Evolutionary conservation across 2,797 vertebrate species (phyloP), one percentile per base, ranked within the genome.

Genomic region (Cryptoblepharus egeriae): DNA sequence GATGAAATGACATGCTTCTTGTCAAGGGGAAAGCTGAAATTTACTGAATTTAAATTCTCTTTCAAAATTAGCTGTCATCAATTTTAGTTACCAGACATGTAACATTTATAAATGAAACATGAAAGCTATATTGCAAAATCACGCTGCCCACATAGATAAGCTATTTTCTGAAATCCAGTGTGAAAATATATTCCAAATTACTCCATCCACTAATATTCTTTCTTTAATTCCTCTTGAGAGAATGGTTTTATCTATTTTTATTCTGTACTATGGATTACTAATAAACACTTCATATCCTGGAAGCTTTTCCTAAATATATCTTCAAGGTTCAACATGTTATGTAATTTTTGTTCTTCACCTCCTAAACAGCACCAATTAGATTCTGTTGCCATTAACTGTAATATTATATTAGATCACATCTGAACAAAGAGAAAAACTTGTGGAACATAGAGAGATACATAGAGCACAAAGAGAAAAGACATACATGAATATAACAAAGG

Each of bases 261-360:
- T 55, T 28, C 3, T 0, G 0, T 12, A 39, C 39, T 35, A 30
- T 45, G 20, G 87, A 89, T 87, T 88, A 64, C 69, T 88, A 91
- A 90, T 84, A 92, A 90, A 90, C 55, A 75, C 90, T 86, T 81
- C 84, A 88, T 90, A 91, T 69, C 28, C 55, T 63, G 10, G 89
- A 92, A 93, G 89, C 86, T 70, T 60, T 91, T 92, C 90, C 90
- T 90, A 92, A 93, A 92, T 91, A 90, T 91, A 92, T 83, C 88
- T 85, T 90, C 89, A 91, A 77, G 79, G 83, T 89, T 91, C 88
- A 83, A 80, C 82, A 49, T 85, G 78, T 92, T 90, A 93, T 2
- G 35, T 87, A 93, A 93, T 76, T 78, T 87, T 82, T 86, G 90
- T 86, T 88, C 88, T 91, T 91, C 22, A 30, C 16, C 89, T 86